Evolutionary conservation across 1,140 invertebrate species (phyloP), one percentile per base, ranked within the genome.

Genomic region (Drosophila sp.): DNA sequence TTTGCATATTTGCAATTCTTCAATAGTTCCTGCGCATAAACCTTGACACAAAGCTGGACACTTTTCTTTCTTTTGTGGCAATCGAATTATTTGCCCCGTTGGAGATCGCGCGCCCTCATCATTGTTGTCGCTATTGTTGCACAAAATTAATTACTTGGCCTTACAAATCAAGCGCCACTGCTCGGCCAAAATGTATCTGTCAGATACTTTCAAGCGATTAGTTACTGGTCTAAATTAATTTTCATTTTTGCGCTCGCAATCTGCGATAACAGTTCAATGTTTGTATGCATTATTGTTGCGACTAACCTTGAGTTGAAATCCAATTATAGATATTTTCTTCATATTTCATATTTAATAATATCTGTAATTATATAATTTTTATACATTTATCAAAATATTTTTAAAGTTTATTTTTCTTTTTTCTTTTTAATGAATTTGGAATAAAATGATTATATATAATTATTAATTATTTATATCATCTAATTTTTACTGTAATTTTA

Each of bases 61-160:
- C 61, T 64, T 70, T 54, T 27, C 51, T 65, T 58, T 58, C 56
- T 38, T 57, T 57, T 40, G 41, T 14, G 43, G 53, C 56, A 43
- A 58, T 70, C 64, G 62, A 67, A 70, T 50, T 48, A 59, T 32
- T 61, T 16, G 54, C 72, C 27, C 80, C 36, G 63, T 43, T 54
- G 66, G 64, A 57, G 64, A 63, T 59, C 62, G 36, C 5, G 29
- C 50, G 56, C 66, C 71, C 77, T 72, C 71, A 78, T 78, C 75
- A 36, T 38, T 57, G 45, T 6, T 41, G 25, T 59, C 41, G 41
- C 81, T 74, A 86, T 80, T 86, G 74, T 86, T 75, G 76, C 29
- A 64, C 56, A 21, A 78, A 87, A 76, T 89, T 82, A 89, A 87
- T 86, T 72, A 64, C 46, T 82, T 78, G 81, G 75, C 82, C 78